phyloP scores from a whole-genome alignment of 2,888 invertebrate genomes.

The Tetanocera ferruginea region DNA sequence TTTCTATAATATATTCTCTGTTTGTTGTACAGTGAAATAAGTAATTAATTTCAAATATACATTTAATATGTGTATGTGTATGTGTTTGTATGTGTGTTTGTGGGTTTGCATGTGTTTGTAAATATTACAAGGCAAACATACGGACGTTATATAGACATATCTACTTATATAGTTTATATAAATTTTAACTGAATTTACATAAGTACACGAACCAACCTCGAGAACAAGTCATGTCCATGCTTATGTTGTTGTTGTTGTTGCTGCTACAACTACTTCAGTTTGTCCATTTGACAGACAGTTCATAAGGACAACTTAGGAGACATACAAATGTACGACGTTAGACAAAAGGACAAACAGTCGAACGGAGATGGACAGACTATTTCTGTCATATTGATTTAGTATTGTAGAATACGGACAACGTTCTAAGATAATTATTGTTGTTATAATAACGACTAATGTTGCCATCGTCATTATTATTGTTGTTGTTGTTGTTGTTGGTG shows the following conservation, averaged over 20 bases:
- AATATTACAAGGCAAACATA: conserved; percentile 22
- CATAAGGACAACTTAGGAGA: not conserved
- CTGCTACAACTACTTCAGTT: not conserved
- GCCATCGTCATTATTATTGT: not conserved
- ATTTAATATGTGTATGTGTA: conserved; percentile 2
- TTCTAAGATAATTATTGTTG: conserved; percentile 38
- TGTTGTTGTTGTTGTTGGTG: conserved; percentile 7
- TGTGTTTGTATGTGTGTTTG: not conserved
- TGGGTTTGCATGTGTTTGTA: not conserved
- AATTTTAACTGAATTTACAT: conserved; percentile 2
- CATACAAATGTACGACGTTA: not conserved
- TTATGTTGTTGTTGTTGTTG: not conserved
- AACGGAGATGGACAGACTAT: conserved; percentile 1
- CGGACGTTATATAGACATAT: not conserved
- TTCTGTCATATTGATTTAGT: conserved; percentile 40
- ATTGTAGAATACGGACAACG: not conserved
- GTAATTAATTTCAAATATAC: conserved; percentile 44
- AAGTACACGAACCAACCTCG: conserved; percentile 9
- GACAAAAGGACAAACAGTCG: not conserved
- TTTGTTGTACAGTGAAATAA: conserved; percentile 40
- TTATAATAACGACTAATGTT: conserved; percentile 23
- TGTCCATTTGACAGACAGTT: not conserved
- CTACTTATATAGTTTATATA: not conserved
- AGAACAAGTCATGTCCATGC: conserved; percentile 29
- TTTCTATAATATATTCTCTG: conserved; percentile 43